Conservation (phyloP, 2,113 vertebrate species). For the Grus americana region DNA sequence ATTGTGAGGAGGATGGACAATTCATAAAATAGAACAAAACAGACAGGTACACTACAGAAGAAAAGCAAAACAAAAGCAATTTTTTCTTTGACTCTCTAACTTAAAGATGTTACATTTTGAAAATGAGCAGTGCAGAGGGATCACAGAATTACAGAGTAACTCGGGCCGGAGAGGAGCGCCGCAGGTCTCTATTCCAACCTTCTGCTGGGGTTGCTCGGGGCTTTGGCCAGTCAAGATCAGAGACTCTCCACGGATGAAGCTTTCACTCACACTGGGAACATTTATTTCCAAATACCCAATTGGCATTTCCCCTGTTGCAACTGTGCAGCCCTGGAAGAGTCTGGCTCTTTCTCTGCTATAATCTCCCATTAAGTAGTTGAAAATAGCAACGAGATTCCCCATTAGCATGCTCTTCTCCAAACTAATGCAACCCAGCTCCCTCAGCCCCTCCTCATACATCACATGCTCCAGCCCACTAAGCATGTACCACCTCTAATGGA, state of each 20-base stretch:
- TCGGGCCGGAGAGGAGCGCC: not conserved
- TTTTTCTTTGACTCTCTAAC: not conserved
- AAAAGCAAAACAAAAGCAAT: not conserved
- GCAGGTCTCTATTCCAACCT: not conserved
- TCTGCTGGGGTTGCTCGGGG: not conserved
- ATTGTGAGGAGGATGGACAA: not conserved
- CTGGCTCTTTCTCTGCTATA: not conserved
- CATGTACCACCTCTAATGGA: not conserved
- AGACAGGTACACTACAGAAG: not conserved
- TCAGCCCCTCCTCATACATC: not conserved
- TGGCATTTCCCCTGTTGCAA: not conserved
- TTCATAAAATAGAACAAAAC: not conserved
- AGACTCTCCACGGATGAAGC: not conserved
- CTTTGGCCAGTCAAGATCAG: not conserved
- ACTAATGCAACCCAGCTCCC: constrained; percentile 12
- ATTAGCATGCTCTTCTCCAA: not conserved
- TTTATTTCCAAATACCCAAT: not conserved
- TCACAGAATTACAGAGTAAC: not conserved
- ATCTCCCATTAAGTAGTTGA: not conserved
- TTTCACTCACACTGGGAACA: not conserved
- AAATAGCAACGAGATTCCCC: not conserved
- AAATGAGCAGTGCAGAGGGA: not conserved
- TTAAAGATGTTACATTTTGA: not conserved
- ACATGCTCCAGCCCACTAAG: not conserved
- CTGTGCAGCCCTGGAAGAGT: not conserved